phyloP scores from a whole-genome alignment of 2,797 vertebrate genomes.

The Helostoma temminkii region DNA sequence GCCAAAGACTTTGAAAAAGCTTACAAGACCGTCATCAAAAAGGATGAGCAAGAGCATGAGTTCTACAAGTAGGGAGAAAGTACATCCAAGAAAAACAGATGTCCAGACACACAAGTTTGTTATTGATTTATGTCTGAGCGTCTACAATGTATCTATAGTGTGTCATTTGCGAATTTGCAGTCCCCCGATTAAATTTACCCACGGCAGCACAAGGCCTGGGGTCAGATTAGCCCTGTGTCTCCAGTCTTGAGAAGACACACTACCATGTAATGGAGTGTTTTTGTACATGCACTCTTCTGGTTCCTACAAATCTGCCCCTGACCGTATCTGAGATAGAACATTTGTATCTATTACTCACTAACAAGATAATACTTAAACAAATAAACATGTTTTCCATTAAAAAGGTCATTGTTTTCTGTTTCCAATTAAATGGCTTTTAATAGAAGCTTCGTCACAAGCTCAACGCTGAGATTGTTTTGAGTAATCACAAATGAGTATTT shows the following conservation, averaged over 20 bases:
- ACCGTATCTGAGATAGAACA: constrained; percentile 53
- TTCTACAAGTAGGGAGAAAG: constrained; percentile 91
- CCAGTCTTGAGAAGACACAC: constrained; percentile 40
- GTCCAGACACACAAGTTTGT: constrained; percentile 51
- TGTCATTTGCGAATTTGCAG: constrained; percentile 55
- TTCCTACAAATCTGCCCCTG: constrained; percentile 40
- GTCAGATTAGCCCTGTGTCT: constrained; percentile 51
- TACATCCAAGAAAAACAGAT: neutral
- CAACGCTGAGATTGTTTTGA: neutral
- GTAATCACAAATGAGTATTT: too few species aligned
- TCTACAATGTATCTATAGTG: constrained; percentile 36
- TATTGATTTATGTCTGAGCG: constrained; percentile 54
- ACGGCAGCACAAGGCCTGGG: constrained; percentile 33
- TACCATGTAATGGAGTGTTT: constrained; percentile 25
- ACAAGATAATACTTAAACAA: constrained; percentile 51
- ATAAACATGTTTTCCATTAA: constrained; percentile 82
- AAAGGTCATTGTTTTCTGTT: constrained; percentile 24
- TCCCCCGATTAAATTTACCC: constrained; percentile 59
- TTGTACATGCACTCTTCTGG: constrained; percentile 52
- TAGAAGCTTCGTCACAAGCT: neutral
- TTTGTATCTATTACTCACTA: constrained; percentile 68
- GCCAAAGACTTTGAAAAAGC: constrained; percentile 97
- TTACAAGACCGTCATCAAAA: constrained; percentile 95
- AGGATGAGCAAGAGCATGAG: constrained; percentile 96
- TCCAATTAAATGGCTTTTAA: constrained; percentile 3